A percentile compares a stretch with the other conserved stretches of the same genome.
These are phyloP conservation scores for Gorsachius magnificus DNA, from an alignment of 2,797 vertebrate species.

Conservation along the genomic window DNA sequence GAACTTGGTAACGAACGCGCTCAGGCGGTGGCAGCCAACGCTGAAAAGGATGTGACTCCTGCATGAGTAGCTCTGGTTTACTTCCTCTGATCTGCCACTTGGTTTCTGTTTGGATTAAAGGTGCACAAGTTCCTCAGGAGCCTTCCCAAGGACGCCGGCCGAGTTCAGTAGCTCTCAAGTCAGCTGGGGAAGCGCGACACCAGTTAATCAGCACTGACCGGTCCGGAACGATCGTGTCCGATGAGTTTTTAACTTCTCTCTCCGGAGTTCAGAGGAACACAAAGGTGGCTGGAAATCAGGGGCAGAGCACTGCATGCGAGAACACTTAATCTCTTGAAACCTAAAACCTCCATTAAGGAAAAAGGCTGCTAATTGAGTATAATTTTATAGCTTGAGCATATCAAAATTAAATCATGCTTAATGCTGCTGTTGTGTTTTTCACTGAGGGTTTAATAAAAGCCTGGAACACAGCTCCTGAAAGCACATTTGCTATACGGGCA, in stretches of 20 bases:
- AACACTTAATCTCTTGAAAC: background rate
- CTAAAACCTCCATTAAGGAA: background rate
- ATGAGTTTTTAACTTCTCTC: background rate
- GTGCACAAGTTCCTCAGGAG: background rate
- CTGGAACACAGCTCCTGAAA: background rate
- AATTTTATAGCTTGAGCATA: background rate
- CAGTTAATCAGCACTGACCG: background rate
- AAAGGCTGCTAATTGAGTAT: background rate
- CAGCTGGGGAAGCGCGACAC: background rate
- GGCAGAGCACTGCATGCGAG: background rate
- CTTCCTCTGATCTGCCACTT: background rate
- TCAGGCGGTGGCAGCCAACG: background rate
- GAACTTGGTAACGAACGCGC: rapidly evolving
- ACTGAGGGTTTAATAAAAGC: background rate
- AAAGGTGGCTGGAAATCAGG: background rate
- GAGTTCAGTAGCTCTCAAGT: background rate
- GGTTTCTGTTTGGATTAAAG: background rate
- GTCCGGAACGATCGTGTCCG: rapidly evolving
- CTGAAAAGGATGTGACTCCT: background rate
- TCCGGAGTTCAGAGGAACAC: background rate
- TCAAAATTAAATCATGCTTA: background rate
- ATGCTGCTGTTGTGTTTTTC: background rate
- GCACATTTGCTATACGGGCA: background rate
- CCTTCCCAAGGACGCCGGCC: background rate
- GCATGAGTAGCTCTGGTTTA: background rate